phyloP scores from a whole-genome alignment of 2,797 vertebrate genomes.

The Bradypus variegatus region DNA sequence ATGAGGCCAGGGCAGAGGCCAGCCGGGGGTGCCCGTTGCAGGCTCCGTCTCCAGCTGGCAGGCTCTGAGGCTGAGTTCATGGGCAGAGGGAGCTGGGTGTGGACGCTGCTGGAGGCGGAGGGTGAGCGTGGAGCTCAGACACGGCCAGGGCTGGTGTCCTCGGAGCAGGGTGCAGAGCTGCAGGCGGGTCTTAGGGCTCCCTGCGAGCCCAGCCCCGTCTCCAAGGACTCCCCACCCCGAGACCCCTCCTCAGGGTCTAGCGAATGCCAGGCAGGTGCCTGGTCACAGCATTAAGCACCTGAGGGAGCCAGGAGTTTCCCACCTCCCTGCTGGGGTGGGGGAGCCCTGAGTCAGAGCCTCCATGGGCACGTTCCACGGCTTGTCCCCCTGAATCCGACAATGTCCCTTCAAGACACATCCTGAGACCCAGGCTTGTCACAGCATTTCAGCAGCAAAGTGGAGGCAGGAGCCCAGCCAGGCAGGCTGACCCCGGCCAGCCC shows the following conservation, averaged over 20 bases:
- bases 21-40: not conserved
- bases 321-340: not conserved
- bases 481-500: no score
- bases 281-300: not conserved
- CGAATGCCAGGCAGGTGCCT: not conserved
- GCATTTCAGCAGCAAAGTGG: no score
- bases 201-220: not conserved
- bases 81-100: accelerated
- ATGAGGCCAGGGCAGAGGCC: accelerated
- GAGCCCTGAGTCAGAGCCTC: no score
- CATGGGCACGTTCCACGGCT: no score
- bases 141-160: no score
- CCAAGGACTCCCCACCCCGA: not conserved
- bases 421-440: no score
- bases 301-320: no score
- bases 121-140: not conserved
- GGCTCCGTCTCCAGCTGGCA: not conserved
- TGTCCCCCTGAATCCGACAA: not conserved
- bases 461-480: no score
- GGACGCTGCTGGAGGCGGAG: accelerated
- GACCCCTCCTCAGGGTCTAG: not conserved
- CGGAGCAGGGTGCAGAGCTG: not conserved
- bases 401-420: not conserved
- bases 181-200: not conserved
- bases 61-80: not conserved